Conservation (phyloP, 2,888 invertebrate genomes). For the Monopis laevigella region DNA sequence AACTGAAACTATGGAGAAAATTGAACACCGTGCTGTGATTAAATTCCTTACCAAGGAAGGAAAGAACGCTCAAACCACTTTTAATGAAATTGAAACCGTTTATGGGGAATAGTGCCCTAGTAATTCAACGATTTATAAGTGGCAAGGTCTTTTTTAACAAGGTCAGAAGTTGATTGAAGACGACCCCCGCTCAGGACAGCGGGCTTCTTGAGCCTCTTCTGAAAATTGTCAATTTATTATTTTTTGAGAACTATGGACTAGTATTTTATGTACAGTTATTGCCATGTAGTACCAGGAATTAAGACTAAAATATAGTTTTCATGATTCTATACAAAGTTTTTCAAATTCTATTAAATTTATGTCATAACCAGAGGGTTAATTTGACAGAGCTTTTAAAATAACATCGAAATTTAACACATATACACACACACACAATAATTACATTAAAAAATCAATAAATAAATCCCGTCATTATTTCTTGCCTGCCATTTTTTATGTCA, state of each 20-base stretch:
- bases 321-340: background rate
- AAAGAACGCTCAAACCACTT: too few species aligned
- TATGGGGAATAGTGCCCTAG: too few species aligned
- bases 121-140: too few species aligned
- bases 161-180: too few species aligned
- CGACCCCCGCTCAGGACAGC: too few species aligned
- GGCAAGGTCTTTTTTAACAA: too few species aligned
- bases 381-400: constrained; percentile 1
- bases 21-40: too few species aligned
- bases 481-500: constrained; percentile 2
- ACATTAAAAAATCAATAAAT: too few species aligned
- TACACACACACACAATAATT: too few species aligned
- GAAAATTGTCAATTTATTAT: constrained; percentile 23
- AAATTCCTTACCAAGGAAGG: too few species aligned
- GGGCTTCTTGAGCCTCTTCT: constrained; percentile 26
- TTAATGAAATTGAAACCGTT: too few species aligned
- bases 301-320: constrained; percentile 3
- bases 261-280: constrained; percentile 25
- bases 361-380: constrained; percentile 9
- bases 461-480: background rate
- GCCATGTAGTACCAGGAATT: constrained; percentile 20
- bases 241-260: constrained; percentile 24
- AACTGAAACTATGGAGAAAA: too few species aligned
- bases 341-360: constrained; percentile 6
- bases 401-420: background rate